Percentiles rank a stretch among this genome's conserved stretches.
Evolutionary conservation across 2,888 invertebrate species (phyloP).

Genomic region (Drosophila heteroneura): DNA sequence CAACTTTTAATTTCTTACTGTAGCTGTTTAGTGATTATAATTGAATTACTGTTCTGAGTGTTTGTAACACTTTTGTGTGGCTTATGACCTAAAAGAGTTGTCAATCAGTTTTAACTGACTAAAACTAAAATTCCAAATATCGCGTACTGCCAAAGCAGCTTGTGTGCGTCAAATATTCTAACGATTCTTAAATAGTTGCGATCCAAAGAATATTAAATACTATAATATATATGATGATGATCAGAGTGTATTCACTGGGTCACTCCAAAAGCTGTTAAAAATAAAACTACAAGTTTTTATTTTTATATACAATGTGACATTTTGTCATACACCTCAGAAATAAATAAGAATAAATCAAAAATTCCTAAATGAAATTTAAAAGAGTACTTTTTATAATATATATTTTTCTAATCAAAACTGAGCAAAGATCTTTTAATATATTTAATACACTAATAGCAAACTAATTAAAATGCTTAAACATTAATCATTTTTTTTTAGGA

Average conservation of each 20-base stretch:
- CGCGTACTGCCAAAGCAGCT: conserved; percentile 55
- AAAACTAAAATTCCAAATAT: conserved; percentile 29
- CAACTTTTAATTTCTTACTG: background rate
- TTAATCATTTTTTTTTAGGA: conserved; percentile 4
- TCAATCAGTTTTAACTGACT: conserved; percentile 14
- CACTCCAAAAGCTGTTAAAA: conserved; percentile 33
- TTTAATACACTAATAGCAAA: conserved; percentile 25
- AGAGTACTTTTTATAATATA: conserved; percentile 44
- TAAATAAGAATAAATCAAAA: background rate
- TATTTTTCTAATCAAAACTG: conserved; percentile 51
- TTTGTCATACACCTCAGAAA: conserved; percentile 44
- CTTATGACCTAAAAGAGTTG: conserved; percentile 11
- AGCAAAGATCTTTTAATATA: conserved; percentile 32
- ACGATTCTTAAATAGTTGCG: conserved; percentile 43
- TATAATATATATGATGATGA: conserved; percentile 26
- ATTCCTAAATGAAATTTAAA: conserved; percentile 16
- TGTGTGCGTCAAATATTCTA: conserved; percentile 39
- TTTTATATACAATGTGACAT: conserved; percentile 58
- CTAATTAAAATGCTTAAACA: conserved; percentile 26
- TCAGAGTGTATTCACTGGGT: conserved; percentile 57
- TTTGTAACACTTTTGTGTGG: conserved; percentile 18
- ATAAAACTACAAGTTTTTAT: conserved; percentile 58
- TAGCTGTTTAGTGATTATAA: conserved; percentile 8
- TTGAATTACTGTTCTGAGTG: conserved; percentile 1
- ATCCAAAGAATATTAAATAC: conserved; percentile 57